phyloP scores from a whole-genome alignment of 2,113 vertebrate genomes.

The Vulpes vulpes region DNA sequence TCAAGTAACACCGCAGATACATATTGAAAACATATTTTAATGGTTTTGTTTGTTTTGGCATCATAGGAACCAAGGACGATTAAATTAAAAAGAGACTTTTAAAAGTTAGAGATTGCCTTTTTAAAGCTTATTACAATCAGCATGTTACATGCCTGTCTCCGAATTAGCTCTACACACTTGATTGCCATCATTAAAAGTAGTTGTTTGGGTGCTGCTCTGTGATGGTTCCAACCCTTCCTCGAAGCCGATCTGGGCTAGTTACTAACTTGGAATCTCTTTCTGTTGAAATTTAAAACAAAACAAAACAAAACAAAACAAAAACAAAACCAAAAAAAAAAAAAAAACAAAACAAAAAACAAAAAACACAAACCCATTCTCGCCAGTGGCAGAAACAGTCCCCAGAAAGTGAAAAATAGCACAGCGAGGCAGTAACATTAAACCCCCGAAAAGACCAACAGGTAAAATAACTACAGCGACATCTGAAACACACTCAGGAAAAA shows the following conservation, averaged over 20 bases:
- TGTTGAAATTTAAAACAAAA: constrained; percentile 3
- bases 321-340: too few species aligned
- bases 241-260: constrained; percentile 74
- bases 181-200: constrained; percentile 88
- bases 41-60: constrained; percentile 84
- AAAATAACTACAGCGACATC: constrained; percentile 70
- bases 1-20: constrained; percentile 76
- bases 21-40: constrained; percentile 86
- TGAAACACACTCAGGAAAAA: constrained; percentile 56
- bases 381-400: constrained; percentile 6
- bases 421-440: constrained; percentile 10
- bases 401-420: constrained; percentile 22
- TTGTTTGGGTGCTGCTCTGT: constrained; percentile 84
- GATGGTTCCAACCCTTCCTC: constrained; percentile 68
- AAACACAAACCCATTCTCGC: not conserved
- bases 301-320: not conserved
- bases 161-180: constrained; percentile 86
- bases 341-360: too few species aligned
- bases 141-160: constrained; percentile 86
- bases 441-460: constrained; percentile 85
- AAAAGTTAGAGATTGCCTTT: constrained; percentile 90
- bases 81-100: constrained; percentile 88
- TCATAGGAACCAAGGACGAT: constrained; percentile 82
- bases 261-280: constrained; percentile 82
- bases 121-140: constrained; percentile 90